These are phyloP conservation scores for Ypsolopha sequella DNA, from an alignment of 2,888 invertebrate species.

Conservation along the genomic window DNA sequence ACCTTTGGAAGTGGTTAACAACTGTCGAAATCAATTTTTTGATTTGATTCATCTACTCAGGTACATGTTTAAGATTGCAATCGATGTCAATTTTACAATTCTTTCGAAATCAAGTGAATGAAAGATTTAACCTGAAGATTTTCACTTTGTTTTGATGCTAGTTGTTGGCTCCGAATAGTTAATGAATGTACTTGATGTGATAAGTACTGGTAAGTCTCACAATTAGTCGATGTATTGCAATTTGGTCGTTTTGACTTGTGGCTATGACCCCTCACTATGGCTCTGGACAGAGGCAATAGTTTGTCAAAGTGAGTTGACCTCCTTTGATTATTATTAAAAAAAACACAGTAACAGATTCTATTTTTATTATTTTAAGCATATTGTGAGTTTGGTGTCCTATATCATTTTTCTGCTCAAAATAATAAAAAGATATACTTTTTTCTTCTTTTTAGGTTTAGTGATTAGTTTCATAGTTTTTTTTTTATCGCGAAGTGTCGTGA, in stretches of 20 bases:
- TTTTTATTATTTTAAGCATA: too few species aligned
- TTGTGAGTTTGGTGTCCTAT: neutral
- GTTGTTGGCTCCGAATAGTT: slow-evolving; percentile 13
- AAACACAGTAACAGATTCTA: too few species aligned
- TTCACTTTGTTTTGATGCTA: too few species aligned
- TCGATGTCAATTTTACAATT: slow-evolving; percentile 27
- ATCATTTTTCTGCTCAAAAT: slow-evolving; percentile 1
- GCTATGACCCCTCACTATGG: slow-evolving; percentile 42
- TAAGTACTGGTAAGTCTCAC: slow-evolving; percentile 29
- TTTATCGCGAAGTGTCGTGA: slow-evolving; percentile 68
- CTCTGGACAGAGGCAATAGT: slow-evolving; percentile 14
- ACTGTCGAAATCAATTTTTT: slow-evolving; percentile 23
- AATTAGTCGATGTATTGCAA: slow-evolving; percentile 58
- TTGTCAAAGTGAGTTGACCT: neutral
- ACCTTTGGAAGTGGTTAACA: neutral
- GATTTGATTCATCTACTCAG: slow-evolving; percentile 42
- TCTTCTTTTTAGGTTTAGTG: slow-evolving; percentile 24
- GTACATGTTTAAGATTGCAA: slow-evolving; percentile 57
- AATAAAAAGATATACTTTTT: slow-evolving; percentile 16
- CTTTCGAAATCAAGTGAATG: neutral
- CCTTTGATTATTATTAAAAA: too few species aligned
- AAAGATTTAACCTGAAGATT: too few species aligned
- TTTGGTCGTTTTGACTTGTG: slow-evolving; percentile 33
- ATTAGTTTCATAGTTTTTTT: slow-evolving; percentile 27
- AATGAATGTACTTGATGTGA: slow-evolving; percentile 53